These are phyloP conservation scores for Redunca redunca DNA, from an alignment of 2,113 vertebrate species.

Conservation along the genomic window DNA sequence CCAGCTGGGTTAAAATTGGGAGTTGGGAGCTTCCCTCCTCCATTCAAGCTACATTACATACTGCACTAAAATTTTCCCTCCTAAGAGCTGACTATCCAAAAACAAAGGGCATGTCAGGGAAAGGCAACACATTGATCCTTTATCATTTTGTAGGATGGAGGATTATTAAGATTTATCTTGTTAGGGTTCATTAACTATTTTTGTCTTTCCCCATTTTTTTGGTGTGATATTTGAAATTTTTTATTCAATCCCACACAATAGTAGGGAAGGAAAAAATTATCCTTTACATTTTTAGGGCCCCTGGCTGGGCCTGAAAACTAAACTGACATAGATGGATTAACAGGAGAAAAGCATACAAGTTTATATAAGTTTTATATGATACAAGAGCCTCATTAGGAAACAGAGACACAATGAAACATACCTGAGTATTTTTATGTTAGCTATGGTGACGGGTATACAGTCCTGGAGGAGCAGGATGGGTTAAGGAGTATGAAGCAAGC, in stretches of 20 bases:
- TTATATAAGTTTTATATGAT: neutral
- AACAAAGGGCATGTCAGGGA: neutral
- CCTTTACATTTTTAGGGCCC: neutral
- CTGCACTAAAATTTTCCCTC: slow-evolving; percentile 9
- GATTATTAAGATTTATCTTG: neutral
- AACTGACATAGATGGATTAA: neutral
- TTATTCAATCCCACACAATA: neutral
- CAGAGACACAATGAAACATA: neutral
- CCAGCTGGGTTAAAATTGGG: slow-evolving; percentile 41
- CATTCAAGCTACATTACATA: neutral
- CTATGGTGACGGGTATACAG: neutral
- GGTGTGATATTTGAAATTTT: neutral
- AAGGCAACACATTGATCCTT: neutral
- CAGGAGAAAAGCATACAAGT: neutral
- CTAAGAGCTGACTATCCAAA: neutral
- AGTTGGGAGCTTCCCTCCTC: neutral
- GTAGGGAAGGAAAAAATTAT: neutral
- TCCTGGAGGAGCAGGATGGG: neutral
- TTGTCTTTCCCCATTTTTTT: neutral
- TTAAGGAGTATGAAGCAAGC: neutral
- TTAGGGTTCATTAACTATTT: neutral
- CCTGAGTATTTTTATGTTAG: neutral
- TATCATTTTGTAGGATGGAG: neutral
- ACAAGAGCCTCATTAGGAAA: neutral
- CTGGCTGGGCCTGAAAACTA: neutral